A percentile compares a stretch with the other conserved stretches of the same genome.
Conservation (phyloP, 2,113 vertebrate species). For the Collichthys lucidus region DNA sequence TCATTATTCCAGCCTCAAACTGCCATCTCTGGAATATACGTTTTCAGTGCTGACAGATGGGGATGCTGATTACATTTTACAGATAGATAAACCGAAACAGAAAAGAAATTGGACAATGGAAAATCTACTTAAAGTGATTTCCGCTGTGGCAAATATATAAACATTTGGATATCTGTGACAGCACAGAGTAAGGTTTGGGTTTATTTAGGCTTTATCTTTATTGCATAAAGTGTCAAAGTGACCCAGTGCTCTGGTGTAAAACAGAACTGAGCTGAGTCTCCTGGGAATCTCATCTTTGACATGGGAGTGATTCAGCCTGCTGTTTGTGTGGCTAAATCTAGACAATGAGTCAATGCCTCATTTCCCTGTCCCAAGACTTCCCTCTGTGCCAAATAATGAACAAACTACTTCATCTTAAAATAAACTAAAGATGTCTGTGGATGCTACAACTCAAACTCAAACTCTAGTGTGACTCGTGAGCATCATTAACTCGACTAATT, state of each 20-base stretch:
- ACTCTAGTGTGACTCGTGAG: not conserved
- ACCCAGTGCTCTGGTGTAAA: not conserved
- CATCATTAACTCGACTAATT: not conserved
- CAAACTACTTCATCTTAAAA: not conserved
- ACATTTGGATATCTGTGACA: not conserved
- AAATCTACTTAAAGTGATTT: conserved; percentile 28
- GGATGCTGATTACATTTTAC: conserved; percentile 35
- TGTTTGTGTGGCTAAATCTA: not conserved
- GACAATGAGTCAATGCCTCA: not conserved
- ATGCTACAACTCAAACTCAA: not conserved
- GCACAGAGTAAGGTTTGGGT: not conserved
- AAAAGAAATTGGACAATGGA: not conserved
- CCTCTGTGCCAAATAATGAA: not conserved
- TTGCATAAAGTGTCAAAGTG: not conserved
- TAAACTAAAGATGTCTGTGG: not conserved
- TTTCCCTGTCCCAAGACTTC: not conserved
- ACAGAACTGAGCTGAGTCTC: not conserved
- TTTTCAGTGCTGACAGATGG: conserved; percentile 41
- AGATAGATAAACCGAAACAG: conserved; percentile 24
- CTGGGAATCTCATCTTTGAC: conserved; percentile 15
- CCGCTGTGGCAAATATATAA: not conserved
- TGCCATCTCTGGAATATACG: conserved; percentile 20
- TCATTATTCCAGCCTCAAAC: conserved; percentile 54
- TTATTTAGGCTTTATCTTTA: conserved; percentile 2
- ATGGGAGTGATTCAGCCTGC: not conserved